phyloP scores from a whole-genome alignment of 2,113 vertebrate species.

The Carassius gibelio region DNA sequence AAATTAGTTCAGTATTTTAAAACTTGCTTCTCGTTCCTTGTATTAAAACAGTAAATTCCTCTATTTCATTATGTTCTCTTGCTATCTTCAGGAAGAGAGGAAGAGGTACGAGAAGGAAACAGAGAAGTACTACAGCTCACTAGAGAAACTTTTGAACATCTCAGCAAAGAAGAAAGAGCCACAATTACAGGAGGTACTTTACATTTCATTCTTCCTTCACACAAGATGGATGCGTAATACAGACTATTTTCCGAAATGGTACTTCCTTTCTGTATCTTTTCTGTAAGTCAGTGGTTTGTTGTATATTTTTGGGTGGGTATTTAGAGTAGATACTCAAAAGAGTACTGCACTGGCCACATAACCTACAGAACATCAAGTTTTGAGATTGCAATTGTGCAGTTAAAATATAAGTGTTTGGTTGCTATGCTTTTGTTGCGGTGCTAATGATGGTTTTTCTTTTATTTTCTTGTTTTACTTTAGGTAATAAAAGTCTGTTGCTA shows the following conservation, averaged over 20 bases:
- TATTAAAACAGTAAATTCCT: not conserved
- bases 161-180: constrained; percentile 97
- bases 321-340: not conserved
- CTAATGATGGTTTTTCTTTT: too few relatives aligned
- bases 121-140: constrained; percentile 93
- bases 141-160: constrained; percentile 94
- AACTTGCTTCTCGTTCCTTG: not conserved
- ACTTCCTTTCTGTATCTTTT: not conserved
- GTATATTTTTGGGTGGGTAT: not conserved
- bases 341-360: too few relatives aligned
- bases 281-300: not conserved
- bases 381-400: too few relatives aligned
- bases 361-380: too few relatives aligned
- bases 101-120: constrained; percentile 98
- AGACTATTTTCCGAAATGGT: not conserved
- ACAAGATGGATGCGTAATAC: not conserved
- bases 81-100: constrained; percentile 83
- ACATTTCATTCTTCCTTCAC: not conserved
- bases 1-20: constrained; percentile 3
- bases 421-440: too few relatives aligned
- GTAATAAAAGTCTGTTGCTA: not conserved
- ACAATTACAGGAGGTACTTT: constrained; percentile 90
- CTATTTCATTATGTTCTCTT: not conserved
- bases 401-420: too few relatives aligned
- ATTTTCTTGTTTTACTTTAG: too few relatives aligned